These are phyloP conservation scores for Halictus quadricinctus DNA, from an alignment of 2,888 invertebrate species.

Conservation along the genomic window DNA sequence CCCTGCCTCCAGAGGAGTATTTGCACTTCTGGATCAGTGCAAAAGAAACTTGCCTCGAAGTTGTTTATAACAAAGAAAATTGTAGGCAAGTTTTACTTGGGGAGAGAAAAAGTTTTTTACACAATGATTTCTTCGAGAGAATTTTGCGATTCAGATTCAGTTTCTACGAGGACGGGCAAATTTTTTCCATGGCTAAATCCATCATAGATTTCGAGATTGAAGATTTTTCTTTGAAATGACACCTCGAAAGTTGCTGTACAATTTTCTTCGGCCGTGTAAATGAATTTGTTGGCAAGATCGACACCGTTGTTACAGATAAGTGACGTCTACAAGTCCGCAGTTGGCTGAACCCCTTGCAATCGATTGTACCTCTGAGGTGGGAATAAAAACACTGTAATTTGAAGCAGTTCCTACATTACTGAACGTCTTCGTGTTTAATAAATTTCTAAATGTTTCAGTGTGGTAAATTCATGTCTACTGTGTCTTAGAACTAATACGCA, in stretches of 20 bases:
- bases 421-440: background rate
- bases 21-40: background rate
- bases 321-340: background rate
- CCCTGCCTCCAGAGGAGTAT: background rate
- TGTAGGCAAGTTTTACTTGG: background rate
- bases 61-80: background rate
- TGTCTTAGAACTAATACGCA: no score
- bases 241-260: background rate
- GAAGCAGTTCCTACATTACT: background rate
- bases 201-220: background rate
- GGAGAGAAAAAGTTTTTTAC: background rate
- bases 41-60: background rate
- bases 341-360: background rate
- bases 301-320: no score
- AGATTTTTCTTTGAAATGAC: background rate
- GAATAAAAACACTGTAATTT: background rate
- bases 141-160: no score
- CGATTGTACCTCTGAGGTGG: background rate
- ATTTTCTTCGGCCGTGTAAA: background rate
- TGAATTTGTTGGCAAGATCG: background rate
- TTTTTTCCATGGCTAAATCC: no score
- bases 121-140: no score
- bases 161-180: no score
- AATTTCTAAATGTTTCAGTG: background rate
- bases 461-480: no score